Evolutionary conservation across 2,888 invertebrate genomes (phyloP).

Genomic region (Temnothorax rugatulus): DNA sequence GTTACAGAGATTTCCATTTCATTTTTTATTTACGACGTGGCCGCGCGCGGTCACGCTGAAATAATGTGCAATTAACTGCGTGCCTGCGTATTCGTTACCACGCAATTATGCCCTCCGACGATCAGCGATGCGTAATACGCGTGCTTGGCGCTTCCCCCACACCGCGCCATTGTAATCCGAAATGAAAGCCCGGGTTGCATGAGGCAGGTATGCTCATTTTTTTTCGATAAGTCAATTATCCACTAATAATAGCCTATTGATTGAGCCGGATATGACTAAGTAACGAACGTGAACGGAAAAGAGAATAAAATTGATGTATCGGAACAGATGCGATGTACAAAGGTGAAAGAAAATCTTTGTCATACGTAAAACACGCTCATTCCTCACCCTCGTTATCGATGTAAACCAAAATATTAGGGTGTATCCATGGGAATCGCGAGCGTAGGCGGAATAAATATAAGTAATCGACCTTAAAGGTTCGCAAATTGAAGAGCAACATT

Average conservation of each 20-base stretch:
- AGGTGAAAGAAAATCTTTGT: neutral
- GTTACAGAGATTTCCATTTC: conserved; percentile 38
- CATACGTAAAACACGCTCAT: neutral
- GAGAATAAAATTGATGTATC: neutral
- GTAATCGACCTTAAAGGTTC: neutral
- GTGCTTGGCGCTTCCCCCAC: conserved; percentile 7
- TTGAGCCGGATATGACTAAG: conserved; percentile 7
- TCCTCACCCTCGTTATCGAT: neutral
- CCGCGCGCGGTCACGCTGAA: conserved; percentile 36
- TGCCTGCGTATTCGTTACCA: conserved; percentile 60
- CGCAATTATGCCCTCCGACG: conserved; percentile 53
- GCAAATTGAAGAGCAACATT: neutral
- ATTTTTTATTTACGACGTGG: conserved; percentile 43
- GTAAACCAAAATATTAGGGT: conserved; percentile 13
- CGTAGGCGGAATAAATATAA: neutral
- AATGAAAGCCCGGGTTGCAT: conserved; percentile 34
- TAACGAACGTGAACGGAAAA: neutral
- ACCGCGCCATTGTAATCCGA: conserved; percentile 13
- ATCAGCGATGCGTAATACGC: conserved; percentile 20
- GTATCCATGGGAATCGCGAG: neutral
- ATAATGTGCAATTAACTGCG: conserved; percentile 66
- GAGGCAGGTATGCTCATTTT: neutral
- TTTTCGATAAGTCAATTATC: conserved; percentile 42
- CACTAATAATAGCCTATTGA: conserved; percentile 13
- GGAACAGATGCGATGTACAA: neutral